Base-by-base conservation (phyloP, 1,140 invertebrate species). In the fruit fly (Drosophila melanogaster) region DNA sequence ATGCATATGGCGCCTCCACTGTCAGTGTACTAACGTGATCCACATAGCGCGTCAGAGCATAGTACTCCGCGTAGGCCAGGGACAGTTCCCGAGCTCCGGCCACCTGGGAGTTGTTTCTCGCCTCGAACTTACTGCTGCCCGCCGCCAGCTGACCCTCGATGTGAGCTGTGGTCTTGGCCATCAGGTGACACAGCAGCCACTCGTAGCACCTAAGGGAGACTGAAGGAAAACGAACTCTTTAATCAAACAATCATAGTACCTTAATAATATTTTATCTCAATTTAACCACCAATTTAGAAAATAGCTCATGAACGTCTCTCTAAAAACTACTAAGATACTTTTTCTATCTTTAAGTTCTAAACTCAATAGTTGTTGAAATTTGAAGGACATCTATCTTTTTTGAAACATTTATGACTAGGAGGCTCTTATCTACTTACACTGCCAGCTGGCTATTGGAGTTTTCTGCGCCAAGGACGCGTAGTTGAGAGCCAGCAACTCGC, bases 131-230 rank as follows among this genome's bases (percentile, higher is more conserved):
- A 86, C 95, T 94, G 14, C 94, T 93, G 3, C 95, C 95, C 24
- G 92, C 90, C 11, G 92, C 87, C 59, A 93, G 66, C 62, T 95
- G 90, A 2, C 93, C 59, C 70, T 96, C 92, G 41, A 96, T 93
- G 79, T 95, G 95, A 7, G 94, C 83, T 43, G 95, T 92, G 0
- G 97, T 97, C 59, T 94, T 93, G 69, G 95, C 93, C 26, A 98
- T 90, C 7, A 98, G 93, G 92, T 96, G 96, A 86, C 96, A 97
- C 26, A 97, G 92, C 6, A 99, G 92, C 97, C 97, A 98, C 91
- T 96, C 94, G 84, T 96, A 97, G 41, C 94, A 95, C 35, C 93
- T 92, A 1, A 97, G 90, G 58, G 97, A 93, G 92, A 96, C 96
- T 96, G 92, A 38, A 94, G 94, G 72, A 62, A 12, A 43, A 44